Conservation (phyloP, 2,797 vertebrate species). For the Odontamblyopus lacepedii region DNA sequence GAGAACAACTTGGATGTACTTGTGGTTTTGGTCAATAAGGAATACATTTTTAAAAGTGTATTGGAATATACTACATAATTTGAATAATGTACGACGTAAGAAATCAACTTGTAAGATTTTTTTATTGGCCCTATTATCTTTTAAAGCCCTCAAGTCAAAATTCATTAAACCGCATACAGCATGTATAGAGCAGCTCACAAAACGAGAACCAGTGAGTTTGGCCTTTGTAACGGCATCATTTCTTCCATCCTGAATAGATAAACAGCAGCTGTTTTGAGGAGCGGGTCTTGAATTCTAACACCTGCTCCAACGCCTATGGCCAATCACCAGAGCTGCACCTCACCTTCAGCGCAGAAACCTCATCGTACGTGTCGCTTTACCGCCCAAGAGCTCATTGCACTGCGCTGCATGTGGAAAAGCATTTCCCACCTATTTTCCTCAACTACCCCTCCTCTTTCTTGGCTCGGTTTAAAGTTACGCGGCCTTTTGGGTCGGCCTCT, state of each 20-base stretch:
- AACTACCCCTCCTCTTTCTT: conserved; percentile 34
- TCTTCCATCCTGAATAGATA: conserved; percentile 35
- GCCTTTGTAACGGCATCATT: background rate
- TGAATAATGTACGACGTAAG: too few species aligned
- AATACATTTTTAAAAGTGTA: too few species aligned
- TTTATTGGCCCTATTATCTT: background rate
- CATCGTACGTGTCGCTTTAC: conserved; percentile 59
- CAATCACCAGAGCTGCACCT: conserved; percentile 28
- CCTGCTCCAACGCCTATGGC: conserved; percentile 1
- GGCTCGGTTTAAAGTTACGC: conserved; percentile 69
- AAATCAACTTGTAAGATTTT: too few species aligned
- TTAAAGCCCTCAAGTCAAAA: background rate
- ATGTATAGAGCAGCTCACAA: background rate
- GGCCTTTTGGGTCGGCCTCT: conserved; percentile 48
- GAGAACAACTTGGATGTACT: too few species aligned
- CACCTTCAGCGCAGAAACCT: conserved; percentile 55
- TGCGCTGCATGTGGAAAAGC: conserved; percentile 48
- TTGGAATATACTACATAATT: too few species aligned
- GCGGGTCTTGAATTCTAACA: conserved; percentile 34
- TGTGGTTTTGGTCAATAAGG: too few species aligned
- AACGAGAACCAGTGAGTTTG: conserved; percentile 11
- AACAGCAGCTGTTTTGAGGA: conserved; percentile 52
- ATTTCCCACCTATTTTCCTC: conserved; percentile 71
- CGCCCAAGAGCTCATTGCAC: conserved; percentile 46
- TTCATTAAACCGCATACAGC: background rate